These are phyloP conservation scores for Bruchidius siliquastri DNA, from an alignment of 2,888 invertebrate species.

Conservation along the genomic window DNA sequence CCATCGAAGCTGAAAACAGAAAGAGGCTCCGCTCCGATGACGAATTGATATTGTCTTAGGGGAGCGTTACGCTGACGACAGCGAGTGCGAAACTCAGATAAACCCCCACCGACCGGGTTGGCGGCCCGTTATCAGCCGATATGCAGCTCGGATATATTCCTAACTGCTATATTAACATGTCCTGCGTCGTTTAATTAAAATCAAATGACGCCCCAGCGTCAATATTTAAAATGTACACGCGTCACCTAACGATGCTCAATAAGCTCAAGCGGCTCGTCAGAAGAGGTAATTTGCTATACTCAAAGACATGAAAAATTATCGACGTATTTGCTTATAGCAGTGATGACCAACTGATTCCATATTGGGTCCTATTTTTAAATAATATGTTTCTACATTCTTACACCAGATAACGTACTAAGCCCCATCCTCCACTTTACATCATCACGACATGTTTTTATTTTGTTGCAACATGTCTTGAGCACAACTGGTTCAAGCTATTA, in stretches of 20 bases:
- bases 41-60: not conserved
- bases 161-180: not conserved
- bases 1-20: not conserved
- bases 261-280: not conserved
- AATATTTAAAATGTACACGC: not conserved
- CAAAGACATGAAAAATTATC: too few species aligned
- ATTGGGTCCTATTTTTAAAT: too few species aligned
- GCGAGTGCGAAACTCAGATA: not conserved
- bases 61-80: not conserved
- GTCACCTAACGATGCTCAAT: not conserved
- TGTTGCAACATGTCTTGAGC: too few species aligned
- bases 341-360: too few species aligned
- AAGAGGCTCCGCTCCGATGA: not conserved
- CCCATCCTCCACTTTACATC: too few species aligned
- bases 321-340: too few species aligned
- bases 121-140: not conserved
- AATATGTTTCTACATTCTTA: too few species aligned
- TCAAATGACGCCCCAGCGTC: not conserved
- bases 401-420: too few species aligned
- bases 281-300: not conserved
- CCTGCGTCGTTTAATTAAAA: not conserved
- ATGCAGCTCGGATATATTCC: not conserved
- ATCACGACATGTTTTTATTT: too few species aligned
- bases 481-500: too few species aligned
- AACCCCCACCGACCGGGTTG: not conserved